Conservation (phyloP, 1,140 invertebrate species). For the Eumeta japonica region DNA sequence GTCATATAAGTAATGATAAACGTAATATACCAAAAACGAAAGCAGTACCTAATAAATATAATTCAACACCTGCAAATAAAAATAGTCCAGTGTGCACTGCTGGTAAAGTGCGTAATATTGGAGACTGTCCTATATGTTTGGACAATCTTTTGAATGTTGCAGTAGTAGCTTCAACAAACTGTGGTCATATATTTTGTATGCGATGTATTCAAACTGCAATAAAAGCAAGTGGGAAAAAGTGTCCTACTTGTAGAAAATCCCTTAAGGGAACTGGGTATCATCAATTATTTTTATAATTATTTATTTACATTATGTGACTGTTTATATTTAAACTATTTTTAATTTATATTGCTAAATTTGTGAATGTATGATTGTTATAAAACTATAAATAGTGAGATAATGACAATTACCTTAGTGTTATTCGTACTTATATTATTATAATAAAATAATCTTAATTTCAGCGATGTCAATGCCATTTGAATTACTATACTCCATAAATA, state of each 20-base stretch:
- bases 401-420: neutral
- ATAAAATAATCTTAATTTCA: neutral
- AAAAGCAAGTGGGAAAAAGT: slow-evolving; percentile 14
- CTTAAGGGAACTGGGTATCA: slow-evolving; percentile 13
- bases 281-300: slow-evolving; percentile 12
- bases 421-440: neutral
- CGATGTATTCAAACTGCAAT: slow-evolving; percentile 13
- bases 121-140: slow-evolving; percentile 22
- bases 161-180: slow-evolving; percentile 20
- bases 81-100: too few relatives aligned
- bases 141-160: slow-evolving; percentile 10
- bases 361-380: too few relatives aligned
- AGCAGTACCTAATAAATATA: too few relatives aligned
- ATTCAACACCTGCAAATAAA: too few relatives aligned
- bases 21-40: too few relatives aligned
- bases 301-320: slow-evolving; percentile 7
- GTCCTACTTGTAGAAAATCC: slow-evolving; percentile 18
- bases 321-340: too few relatives aligned
- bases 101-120: too few relatives aligned
- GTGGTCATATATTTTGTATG: slow-evolving; percentile 24
- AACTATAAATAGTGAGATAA: too few relatives aligned
- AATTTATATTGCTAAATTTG: too few relatives aligned
- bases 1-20: too few relatives aligned
- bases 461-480: neutral
- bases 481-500: slow-evolving; percentile 1